Percentiles rank a stretch among this genome's conserved stretches.
These are phyloP conservation scores for Drosophila sordidula DNA, from an alignment of 2,888 invertebrate genomes.

Conservation along the genomic window DNA sequence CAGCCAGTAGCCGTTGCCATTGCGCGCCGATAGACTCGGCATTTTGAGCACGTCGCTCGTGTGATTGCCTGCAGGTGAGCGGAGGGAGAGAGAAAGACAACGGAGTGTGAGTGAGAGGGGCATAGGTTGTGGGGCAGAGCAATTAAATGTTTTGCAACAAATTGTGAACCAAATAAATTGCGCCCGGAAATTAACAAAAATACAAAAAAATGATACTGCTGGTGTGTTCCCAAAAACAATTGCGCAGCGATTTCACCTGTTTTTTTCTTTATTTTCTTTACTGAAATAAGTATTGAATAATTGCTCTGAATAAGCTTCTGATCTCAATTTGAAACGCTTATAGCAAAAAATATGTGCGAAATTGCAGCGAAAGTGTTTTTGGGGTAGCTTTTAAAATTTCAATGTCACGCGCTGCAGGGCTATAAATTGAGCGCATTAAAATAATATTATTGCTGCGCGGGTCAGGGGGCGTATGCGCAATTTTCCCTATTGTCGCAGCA, in stretches of 20 bases:
- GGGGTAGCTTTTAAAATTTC: constrained; percentile 31
- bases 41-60: constrained; percentile 85
- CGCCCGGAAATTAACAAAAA: constrained; percentile 62
- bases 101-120: constrained; percentile 2
- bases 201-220: constrained; percentile 12
- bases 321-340: neutral
- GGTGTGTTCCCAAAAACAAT: constrained; percentile 38
- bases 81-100: constrained; percentile 5
- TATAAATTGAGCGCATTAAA: constrained; percentile 76
- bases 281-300: no score
- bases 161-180: constrained; percentile 73
- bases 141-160: constrained; percentile 79
- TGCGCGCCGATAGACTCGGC: constrained; percentile 84
- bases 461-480: constrained; percentile 40
- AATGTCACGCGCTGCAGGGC: constrained; percentile 33
- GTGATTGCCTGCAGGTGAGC: constrained; percentile 82
- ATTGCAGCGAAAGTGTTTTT: constrained; percentile 49
- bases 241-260: neutral
- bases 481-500: constrained; percentile 44
- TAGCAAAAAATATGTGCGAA: constrained; percentile 18
- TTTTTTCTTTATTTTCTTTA: neutral
- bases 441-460: constrained; percentile 61
- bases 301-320: no score
- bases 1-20: constrained; percentile 85
- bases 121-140: constrained; percentile 55